These are phyloP conservation scores for Phlogophora meticulosa DNA, from an alignment of 2,888 invertebrate species.

Conservation along the genomic window DNA sequence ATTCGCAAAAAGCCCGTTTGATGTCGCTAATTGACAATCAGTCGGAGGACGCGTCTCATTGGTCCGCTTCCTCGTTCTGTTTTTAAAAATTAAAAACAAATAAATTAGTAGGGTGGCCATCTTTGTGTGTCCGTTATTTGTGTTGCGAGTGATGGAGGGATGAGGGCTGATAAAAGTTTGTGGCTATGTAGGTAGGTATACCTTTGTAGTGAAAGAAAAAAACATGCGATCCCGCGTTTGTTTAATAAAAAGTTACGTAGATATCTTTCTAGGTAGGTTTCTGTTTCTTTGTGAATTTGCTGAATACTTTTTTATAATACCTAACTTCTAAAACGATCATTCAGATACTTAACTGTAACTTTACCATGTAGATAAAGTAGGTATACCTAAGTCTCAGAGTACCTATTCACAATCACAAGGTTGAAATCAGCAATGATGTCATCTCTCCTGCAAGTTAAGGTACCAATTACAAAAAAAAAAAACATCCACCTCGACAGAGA, in stretches of 20 bases:
- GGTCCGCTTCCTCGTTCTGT: constrained; percentile 87
- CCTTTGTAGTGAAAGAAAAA: background rate
- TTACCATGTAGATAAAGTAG: no score
- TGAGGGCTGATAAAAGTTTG: constrained; percentile 28
- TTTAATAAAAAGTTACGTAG: background rate
- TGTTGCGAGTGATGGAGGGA: constrained; percentile 42
- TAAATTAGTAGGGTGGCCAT: constrained; percentile 84
- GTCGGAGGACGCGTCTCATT: constrained; percentile 89
- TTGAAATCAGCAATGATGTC: no score
- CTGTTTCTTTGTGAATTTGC: no score
- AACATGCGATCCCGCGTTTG: background rate
- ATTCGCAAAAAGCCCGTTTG: constrained; percentile 92
- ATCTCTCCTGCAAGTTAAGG: no score
- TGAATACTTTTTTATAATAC: no score
- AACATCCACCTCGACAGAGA: no score
- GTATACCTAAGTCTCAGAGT: no score
- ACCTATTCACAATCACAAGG: no score
- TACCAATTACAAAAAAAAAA: no score
- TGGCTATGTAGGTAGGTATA: constrained; percentile 3
- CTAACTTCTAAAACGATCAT: no score
- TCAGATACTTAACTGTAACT: no score
- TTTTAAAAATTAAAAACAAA: constrained; percentile 91
- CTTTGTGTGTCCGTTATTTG: constrained; percentile 73
- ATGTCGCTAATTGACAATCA: constrained; percentile 92
- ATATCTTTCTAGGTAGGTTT: background rate